Conservation (phyloP, 2,113 vertebrate species). For the Cyprinus carpio region DNA sequence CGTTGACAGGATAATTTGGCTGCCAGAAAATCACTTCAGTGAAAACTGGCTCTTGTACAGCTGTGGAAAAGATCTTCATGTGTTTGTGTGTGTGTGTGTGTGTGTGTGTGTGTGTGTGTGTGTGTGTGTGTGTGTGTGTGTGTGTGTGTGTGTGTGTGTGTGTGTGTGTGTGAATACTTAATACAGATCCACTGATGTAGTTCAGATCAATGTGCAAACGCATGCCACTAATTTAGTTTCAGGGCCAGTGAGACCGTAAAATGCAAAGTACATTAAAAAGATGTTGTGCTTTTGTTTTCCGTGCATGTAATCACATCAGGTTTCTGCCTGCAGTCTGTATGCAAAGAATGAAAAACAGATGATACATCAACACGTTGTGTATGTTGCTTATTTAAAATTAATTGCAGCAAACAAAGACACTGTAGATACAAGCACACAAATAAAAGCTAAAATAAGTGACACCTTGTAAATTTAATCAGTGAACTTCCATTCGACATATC, state of each 20-base stretch:
- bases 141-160: background rate
- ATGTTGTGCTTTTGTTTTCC: constrained; percentile 17
- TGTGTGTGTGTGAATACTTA: constrained; percentile 20
- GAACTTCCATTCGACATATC: too few species aligned
- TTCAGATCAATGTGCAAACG: constrained; percentile 13
- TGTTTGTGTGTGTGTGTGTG: constrained; percentile 11
- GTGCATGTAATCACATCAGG: constrained; percentile 24
- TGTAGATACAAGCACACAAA: background rate
- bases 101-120: too few species aligned
- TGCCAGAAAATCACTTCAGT: constrained; percentile 8
- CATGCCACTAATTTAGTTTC: constrained; percentile 22
- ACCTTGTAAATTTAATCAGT: background rate
- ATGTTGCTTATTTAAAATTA: background rate
- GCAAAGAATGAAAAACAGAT: background rate
- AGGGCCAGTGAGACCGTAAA: background rate
- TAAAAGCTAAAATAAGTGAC: background rate
- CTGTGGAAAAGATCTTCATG: background rate
- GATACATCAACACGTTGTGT: too few species aligned
- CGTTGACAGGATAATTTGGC: background rate
- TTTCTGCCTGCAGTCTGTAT: background rate
- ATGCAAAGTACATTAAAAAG: constrained; percentile 20
- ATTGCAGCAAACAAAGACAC: background rate
- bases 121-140: background rate
- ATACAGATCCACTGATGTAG: constrained; percentile 10
- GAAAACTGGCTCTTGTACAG: background rate